phyloP scores from a whole-genome alignment of 2,113 vertebrate species.

The Hirundichthys speculiger region DNA sequence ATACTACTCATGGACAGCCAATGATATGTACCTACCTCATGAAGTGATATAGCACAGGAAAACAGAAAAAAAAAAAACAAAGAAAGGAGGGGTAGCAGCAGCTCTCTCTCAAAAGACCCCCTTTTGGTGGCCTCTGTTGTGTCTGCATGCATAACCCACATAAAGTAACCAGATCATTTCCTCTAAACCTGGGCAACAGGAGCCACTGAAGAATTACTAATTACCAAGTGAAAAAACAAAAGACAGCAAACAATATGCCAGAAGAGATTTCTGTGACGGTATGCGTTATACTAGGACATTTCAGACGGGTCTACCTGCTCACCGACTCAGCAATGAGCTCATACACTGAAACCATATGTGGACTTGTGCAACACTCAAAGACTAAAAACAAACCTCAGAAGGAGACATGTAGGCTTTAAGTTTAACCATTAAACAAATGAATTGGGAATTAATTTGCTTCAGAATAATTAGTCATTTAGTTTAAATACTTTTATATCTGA shows the following conservation, averaged over 20 bases:
- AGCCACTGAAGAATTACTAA: conserved; percentile 23
- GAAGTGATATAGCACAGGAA: conserved; percentile 20
- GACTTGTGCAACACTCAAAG: conserved; percentile 32
- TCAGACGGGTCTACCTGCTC: not conserved
- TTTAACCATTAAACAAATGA: conserved; percentile 24
- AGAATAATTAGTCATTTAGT: not conserved
- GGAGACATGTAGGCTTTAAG: conserved; percentile 34
- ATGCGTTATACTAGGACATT: not conserved
- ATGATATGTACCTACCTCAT: conserved; percentile 48
- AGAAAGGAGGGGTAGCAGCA: conserved; percentile 40
- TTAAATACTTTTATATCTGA: not conserved
- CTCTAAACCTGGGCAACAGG: conserved; percentile 49
- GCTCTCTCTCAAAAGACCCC: conserved; percentile 56
- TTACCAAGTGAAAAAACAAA: not conserved
- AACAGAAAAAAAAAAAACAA: not conserved
- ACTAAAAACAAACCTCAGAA: conserved; percentile 18
- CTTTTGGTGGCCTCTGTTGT: conserved; percentile 60
- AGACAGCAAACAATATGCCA: not conserved
- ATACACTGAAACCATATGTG: conserved; percentile 1
- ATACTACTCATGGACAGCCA: conserved; percentile 61
- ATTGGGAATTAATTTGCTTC: not conserved
- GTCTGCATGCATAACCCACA: conserved; percentile 69
- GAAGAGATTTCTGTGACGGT: not conserved
- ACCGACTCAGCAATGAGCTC: not conserved
- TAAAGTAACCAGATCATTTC: conserved; percentile 53